Evolutionary conservation across 2,888 invertebrate genomes (phyloP).

Genomic region (Dione vanillae): DNA sequence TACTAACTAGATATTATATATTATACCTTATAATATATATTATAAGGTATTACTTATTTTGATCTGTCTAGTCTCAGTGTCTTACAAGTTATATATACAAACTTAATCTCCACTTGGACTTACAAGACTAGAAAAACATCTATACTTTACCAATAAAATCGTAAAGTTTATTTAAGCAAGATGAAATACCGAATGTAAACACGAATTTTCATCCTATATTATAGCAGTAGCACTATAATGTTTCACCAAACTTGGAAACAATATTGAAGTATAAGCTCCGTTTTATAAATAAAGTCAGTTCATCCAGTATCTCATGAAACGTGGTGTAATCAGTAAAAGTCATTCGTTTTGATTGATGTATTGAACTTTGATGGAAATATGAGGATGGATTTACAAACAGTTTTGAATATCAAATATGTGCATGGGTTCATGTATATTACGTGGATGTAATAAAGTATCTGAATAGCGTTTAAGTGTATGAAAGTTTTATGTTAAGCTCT

Average conservation of each 20-base stretch:
- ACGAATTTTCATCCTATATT: not conserved
- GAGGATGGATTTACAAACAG: slow-evolving; percentile 24
- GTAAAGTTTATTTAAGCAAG: not conserved
- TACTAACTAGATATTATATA: too few relatives aligned
- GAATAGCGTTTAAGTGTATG: not conserved
- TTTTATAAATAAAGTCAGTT: slow-evolving; percentile 16
- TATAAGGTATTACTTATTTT: too few relatives aligned
- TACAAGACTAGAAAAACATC: too few relatives aligned
- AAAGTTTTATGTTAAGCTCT: not conserved
- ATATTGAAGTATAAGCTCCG: not conserved
- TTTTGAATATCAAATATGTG: slow-evolving; percentile 11
- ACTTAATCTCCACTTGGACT: too few relatives aligned
- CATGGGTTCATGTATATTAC: slow-evolving; percentile 3
- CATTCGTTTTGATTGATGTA: slow-evolving; percentile 23
- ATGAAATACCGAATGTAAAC: not conserved
- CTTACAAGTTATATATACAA: too few relatives aligned
- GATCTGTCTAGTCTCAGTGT: too few relatives aligned
- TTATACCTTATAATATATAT: too few relatives aligned
- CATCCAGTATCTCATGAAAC: slow-evolving; percentile 21
- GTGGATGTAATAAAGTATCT: not conserved
- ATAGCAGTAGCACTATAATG: not conserved
- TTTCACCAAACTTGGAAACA: not conserved
- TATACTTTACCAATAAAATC: too few relatives aligned
- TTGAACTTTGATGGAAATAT: slow-evolving; percentile 25
- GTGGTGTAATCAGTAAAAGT: slow-evolving; percentile 22